phyloP scores from a whole-genome alignment of 2,113 vertebrate species.

The Macquaria ambigua region DNA sequence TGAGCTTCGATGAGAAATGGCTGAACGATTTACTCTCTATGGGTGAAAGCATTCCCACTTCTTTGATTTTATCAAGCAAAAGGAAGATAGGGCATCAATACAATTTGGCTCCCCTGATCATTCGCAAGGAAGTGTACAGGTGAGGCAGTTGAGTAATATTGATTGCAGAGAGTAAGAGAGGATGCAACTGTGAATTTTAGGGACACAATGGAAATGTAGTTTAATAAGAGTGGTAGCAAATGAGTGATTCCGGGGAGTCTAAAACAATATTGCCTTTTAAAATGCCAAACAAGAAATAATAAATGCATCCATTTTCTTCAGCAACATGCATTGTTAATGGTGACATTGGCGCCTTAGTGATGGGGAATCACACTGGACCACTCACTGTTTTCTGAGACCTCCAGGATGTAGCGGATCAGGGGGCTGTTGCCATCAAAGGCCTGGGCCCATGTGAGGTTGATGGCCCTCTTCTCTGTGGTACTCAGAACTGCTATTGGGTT shows the following conservation, averaged over 20 bases:
- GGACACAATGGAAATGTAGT: constrained; percentile 39
- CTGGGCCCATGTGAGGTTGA: constrained; percentile 96
- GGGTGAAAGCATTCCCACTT: constrained; percentile 43
- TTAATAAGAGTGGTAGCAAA: constrained; percentile 34
- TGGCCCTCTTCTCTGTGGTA: constrained; percentile 88
- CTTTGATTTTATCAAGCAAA: constrained; percentile 59
- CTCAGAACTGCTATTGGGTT: constrained; percentile 90
- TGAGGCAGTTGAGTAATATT: constrained; percentile 47
- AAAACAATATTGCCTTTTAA: constrained; percentile 15
- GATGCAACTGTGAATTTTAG: constrained; percentile 43
- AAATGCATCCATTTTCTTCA: background rate
- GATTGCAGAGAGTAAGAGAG: constrained; percentile 29
- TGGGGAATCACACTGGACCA: constrained; percentile 10
- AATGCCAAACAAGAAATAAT: constrained; percentile 34
- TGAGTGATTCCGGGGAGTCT: constrained; percentile 6
- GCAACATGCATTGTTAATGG: constrained; percentile 3
- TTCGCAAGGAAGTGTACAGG: constrained; percentile 24
- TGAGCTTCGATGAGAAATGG: constrained; percentile 46
- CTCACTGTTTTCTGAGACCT: constrained; percentile 99
- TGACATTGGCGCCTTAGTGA: background rate
- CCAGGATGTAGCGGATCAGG: constrained; percentile 92
- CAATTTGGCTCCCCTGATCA: constrained; percentile 51
- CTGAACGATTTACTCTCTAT: constrained; percentile 46
- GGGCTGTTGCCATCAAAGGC: constrained; percentile 98
- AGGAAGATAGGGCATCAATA: constrained; percentile 35